Conservation (phyloP, 2,888 invertebrate species). For the Empis stercorea region DNA sequence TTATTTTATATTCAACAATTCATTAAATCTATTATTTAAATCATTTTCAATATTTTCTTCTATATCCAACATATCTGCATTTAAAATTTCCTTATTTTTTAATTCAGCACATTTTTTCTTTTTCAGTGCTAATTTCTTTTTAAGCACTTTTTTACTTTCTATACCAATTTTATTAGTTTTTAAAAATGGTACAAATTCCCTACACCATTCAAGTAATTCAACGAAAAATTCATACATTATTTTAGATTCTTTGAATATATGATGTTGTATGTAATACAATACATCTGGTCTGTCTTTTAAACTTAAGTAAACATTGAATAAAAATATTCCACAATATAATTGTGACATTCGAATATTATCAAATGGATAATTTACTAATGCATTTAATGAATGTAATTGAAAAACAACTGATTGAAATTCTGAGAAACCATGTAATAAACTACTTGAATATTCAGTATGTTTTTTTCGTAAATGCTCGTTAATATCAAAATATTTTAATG, state of each 20-base stretch:
- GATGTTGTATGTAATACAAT: conserved; percentile 40
- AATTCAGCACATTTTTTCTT: too few relatives aligned
- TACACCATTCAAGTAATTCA: background rate
- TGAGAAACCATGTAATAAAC: conserved; percentile 29
- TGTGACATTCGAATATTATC: conserved; percentile 44
- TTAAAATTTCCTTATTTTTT: too few relatives aligned
- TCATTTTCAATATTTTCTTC: too few relatives aligned
- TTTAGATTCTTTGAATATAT: conserved; percentile 31
- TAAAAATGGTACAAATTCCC: background rate
- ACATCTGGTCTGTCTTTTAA: conserved; percentile 45
- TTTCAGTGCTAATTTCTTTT: background rate
- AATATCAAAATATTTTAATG: conserved; percentile 31
- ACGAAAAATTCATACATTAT: conserved; percentile 32
- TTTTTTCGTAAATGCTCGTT: conserved; percentile 31
- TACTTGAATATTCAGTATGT: conserved; percentile 28
- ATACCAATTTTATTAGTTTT: too few relatives aligned
- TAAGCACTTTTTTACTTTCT: background rate
- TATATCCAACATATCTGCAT: too few relatives aligned
- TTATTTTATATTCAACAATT: too few relatives aligned
- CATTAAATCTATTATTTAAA: too few relatives aligned
- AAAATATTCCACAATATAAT: conserved; percentile 59
- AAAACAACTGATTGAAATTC: conserved; percentile 33
- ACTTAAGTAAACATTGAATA: conserved; percentile 57
- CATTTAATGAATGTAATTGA: conserved; percentile 42
- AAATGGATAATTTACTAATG: conserved; percentile 47